These are phyloP conservation scores for Austrolebias charrua DNA, from an alignment of 2,797 vertebrate genomes.

Conservation along the genomic window DNA sequence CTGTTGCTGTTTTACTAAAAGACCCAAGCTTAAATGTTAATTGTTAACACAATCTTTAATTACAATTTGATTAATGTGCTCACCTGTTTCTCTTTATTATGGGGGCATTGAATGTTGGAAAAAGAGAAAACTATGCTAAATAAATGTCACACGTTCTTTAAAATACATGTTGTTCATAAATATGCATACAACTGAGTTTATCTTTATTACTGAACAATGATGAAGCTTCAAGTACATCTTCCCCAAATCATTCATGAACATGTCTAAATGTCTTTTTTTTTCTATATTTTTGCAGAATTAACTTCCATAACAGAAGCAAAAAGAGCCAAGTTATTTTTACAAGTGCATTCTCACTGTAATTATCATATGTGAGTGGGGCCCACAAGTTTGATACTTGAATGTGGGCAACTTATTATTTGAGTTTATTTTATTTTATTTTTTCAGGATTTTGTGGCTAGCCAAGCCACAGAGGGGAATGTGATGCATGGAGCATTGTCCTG, in stretches of 20 bases:
- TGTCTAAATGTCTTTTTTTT: background rate
- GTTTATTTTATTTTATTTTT: no score
- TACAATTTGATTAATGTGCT: no score
- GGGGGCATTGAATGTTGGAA: no score
- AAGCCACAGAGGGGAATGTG: background rate
- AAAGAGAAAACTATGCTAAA: background rate
- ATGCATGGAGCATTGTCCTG: background rate
- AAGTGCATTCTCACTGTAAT: background rate
- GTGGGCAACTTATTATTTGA: background rate
- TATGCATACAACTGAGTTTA: background rate
- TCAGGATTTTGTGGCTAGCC: background rate
- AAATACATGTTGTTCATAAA: no score
- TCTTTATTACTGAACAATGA: background rate
- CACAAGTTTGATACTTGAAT: background rate
- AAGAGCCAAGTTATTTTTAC: background rate
- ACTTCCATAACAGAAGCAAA: no score
- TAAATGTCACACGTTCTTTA: background rate
- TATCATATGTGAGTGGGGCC: background rate
- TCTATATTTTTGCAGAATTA: background rate
- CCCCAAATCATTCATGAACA: background rate
- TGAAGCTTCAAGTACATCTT: background rate
- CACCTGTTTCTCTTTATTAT: background rate
- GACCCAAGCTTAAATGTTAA: no score
- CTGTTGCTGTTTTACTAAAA: no score
- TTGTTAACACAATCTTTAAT: no score